Conservation (phyloP, 2,888 invertebrate species). For the Chrysomela aeneicollis region DNA sequence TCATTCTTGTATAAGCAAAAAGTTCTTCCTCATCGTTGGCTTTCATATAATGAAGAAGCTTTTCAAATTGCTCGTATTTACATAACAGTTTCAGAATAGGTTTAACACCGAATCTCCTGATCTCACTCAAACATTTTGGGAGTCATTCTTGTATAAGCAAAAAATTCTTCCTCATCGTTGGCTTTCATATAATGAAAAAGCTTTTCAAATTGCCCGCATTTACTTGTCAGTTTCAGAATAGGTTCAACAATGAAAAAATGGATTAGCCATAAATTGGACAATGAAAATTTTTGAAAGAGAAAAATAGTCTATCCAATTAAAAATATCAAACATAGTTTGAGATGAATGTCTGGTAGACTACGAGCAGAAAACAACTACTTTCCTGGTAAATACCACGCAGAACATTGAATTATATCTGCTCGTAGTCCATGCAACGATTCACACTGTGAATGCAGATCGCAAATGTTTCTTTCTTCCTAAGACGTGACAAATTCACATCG, state of each 20-base stretch:
- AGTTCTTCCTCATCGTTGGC: neutral
- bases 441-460: too few species aligned
- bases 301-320: too few species aligned
- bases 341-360: too few species aligned
- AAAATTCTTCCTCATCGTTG: neutral
- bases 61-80: constrained; percentile 6
- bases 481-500: too few species aligned
- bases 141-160: neutral
- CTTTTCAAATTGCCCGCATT: constrained; percentile 10
- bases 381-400: too few species aligned
- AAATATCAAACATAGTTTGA: too few species aligned
- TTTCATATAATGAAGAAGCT: constrained; percentile 4
- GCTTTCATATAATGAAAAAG: constrained; percentile 7
- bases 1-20: neutral
- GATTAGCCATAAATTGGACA: too few species aligned
- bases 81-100: neutral
- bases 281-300: too few species aligned
- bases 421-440: too few species aligned
- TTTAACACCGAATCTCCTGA: neutral
- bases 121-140: constrained; percentile 1
- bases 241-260: neutral
- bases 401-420: too few species aligned
- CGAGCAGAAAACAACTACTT: too few species aligned
- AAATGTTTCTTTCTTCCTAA: too few species aligned
- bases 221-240: neutral